Evolutionary conservation across 2,888 invertebrate species (phyloP), one percentile per base, ranked within the genome.

Genomic region (Drosophila cyrtoloma): DNA sequence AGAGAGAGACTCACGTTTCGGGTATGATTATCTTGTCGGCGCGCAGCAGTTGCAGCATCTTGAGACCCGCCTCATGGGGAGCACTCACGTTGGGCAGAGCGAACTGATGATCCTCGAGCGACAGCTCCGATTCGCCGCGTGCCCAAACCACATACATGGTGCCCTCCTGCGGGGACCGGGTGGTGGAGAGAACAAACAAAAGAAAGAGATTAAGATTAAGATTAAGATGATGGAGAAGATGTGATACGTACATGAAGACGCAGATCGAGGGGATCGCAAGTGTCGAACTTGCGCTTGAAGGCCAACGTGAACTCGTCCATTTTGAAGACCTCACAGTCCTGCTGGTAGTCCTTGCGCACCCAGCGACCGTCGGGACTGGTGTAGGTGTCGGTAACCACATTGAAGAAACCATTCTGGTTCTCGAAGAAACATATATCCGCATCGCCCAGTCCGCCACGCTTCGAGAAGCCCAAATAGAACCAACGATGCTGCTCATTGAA

Each of bases 71-170:
- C 81, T 95, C 94, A 69, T 95, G 89, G 0, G 86, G 85, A 0
- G 89, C 93, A 0, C 94, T 93, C 33, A 92, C 89, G 81, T 92
- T 92, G 30, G 93, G 93, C 60, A 93, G 80, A 3, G 91, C 89
- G 61, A 93, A 91, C 82, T 93, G 92, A 79, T 93, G 91, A 81
- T 93, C 92, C 75, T 93, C 92, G 33, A 93, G 88, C 6, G 91
- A 82, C 12, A 98, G 92, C 32, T 96, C 96, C 67, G 97, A 97
- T n/a, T 94, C 93, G 0, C 98, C 98, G 79, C 95, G 95, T 0
- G 97, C 95, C 97, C 98, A 98, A 2, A 98, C 95, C 6, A 98
- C 93, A 92, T 98, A 98, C 71, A 97, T 97, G 35, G 98, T 98
- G 32, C 97, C 98, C 92, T 97, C 97, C 97, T 98, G 89, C 6